These are phyloP conservation scores for Bolinopsis microptera DNA, from an alignment of 37 sponge, comb jelly and placozoan species.

Conservation along the genomic window DNA sequence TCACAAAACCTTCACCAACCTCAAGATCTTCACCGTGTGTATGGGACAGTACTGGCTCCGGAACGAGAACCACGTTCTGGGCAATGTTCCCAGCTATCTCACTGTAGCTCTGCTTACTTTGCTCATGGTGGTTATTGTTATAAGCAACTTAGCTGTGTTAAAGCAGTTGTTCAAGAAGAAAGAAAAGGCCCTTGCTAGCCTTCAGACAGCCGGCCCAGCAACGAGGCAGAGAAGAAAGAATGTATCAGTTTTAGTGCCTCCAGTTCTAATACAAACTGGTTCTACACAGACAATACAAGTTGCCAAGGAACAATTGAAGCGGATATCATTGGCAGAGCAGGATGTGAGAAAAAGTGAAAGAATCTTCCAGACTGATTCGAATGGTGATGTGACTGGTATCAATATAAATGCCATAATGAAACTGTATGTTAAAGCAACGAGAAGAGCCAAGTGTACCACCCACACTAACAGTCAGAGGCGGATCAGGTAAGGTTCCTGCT, in stretches of 20 bases:
- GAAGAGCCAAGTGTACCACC: background rate
- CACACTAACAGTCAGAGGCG: background rate
- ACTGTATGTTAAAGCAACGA: constrained; percentile 34
- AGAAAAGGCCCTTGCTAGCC: background rate
- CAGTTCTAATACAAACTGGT: constrained; percentile 2
- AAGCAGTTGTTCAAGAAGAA: constrained; percentile 46
- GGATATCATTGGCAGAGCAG: constrained; percentile 54
- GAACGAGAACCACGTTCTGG: background rate
- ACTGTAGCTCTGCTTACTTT: background rate
- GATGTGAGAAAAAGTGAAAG: constrained; percentile 26
- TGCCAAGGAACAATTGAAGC: background rate
- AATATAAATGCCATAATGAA: constrained; percentile 44
- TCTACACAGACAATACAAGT: background rate
- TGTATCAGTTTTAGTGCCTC: background rate
- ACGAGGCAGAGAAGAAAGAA: background rate
- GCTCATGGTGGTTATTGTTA: constrained; percentile 6
- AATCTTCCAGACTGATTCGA: constrained; percentile 52
- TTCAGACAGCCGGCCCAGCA: background rate
- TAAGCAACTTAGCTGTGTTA: constrained; percentile 43
- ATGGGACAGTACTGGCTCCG: constrained; percentile 55
- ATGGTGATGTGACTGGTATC: constrained; percentile 48
- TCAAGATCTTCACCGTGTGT: constrained; percentile 4
- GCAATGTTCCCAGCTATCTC: constrained; percentile 12
- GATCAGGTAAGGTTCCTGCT: background rate
- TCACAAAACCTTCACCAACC: constrained; percentile 29